These are phyloP conservation scores for Tetranychus piercei DNA, from an alignment of 2,888 invertebrate species.

Conservation along the genomic window DNA sequence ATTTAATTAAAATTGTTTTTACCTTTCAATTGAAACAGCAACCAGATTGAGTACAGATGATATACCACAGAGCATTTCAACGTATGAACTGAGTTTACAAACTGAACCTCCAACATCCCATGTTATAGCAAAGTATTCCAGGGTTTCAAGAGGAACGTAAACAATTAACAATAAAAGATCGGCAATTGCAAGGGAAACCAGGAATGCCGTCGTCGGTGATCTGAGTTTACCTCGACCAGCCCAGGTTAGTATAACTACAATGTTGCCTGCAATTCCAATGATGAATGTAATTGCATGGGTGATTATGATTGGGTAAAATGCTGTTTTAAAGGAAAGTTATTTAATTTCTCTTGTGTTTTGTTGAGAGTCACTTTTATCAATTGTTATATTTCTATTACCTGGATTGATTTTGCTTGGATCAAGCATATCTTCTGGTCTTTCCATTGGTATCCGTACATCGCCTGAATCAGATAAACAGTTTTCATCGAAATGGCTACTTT, in stretches of 20 bases:
- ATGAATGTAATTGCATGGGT: slow-evolving; percentile 28
- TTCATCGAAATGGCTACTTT: neutral
- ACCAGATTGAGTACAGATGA: slow-evolving; percentile 36
- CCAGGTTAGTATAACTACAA: slow-evolving; percentile 28
- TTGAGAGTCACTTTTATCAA: neutral
- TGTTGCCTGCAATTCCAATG: slow-evolving; percentile 27
- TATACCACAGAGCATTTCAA: slow-evolving; percentile 35
- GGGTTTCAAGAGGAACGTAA: slow-evolving; percentile 28
- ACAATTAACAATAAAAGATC: slow-evolving; percentile 32
- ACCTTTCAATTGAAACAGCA: slow-evolving; percentile 37
- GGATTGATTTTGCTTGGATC: slow-evolving; percentile 26
- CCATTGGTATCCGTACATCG: slow-evolving; percentile 20
- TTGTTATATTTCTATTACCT: slow-evolving; percentile 7
- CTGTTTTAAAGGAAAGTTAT: slow-evolving; percentile 11
- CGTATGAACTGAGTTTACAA: slow-evolving; percentile 35
- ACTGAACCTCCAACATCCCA: slow-evolving; percentile 32
- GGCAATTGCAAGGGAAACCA: slow-evolving; percentile 29
- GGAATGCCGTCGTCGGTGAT: slow-evolving; percentile 30
- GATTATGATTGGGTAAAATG: slow-evolving; percentile 27
- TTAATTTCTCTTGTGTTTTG: neutral
- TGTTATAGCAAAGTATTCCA: slow-evolving; percentile 29
- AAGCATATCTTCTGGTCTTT: slow-evolving; percentile 27
- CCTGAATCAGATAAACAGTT: slow-evolving; percentile 1
- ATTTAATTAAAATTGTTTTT: neutral
- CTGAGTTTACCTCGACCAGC: slow-evolving; percentile 24